phyloP scores from a whole-genome alignment of 2,797 vertebrate genomes.

The Adrianichthys oophorus region DNA sequence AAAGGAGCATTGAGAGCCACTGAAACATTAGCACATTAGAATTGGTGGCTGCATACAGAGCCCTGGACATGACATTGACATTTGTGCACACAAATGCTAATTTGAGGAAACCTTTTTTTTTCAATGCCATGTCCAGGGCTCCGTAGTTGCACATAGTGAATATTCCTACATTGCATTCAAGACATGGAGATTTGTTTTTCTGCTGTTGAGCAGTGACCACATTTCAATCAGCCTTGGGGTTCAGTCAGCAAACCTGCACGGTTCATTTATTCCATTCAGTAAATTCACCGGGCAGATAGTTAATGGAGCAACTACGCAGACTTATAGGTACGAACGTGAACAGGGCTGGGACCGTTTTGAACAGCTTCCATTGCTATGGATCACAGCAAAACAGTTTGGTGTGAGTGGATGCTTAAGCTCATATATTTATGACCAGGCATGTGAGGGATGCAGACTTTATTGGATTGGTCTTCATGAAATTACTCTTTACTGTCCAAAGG shows the following conservation, averaged over 20 bases:
- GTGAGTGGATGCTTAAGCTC: no score
- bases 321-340: conserved; percentile 7
- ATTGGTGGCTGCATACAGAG: no score
- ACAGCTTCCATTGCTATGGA: neutral
- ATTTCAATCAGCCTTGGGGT: conserved; percentile 6
- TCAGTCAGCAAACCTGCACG: conserved; percentile 19
- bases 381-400: no score
- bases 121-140: neutral
- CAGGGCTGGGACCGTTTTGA: conserved; percentile 3
- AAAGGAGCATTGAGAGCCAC: no score
- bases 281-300: conserved; percentile 43
- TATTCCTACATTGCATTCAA: neutral
- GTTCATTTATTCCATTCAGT: conserved; percentile 40
- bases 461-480: no score
- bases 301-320: conserved; percentile 35
- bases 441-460: no score
- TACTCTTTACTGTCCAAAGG: no score
- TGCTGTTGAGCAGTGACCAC: conserved; percentile 1
- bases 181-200: neutral
- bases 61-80: no score
- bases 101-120: neutral
- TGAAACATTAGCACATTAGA: no score
- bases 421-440: no score
- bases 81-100: no score
- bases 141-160: neutral